phyloP scores from a whole-genome alignment of 2,888 invertebrate species.

The Cistogaster globosa region DNA sequence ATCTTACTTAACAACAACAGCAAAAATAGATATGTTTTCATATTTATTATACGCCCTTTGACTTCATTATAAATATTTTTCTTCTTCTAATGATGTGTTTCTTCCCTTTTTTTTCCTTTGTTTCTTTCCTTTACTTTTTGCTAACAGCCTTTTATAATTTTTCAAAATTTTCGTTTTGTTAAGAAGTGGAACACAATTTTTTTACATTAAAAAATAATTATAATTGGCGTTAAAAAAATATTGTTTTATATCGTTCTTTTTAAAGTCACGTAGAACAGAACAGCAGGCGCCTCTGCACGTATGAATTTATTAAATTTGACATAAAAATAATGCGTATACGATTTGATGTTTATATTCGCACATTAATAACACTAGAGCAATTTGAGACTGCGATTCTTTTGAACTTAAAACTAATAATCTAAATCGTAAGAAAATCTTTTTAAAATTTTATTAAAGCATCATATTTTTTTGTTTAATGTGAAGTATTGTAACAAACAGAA shows the following conservation, averaged over 20 bases:
- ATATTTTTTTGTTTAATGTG: too few species aligned
- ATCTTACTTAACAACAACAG: neutral
- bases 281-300: conserved; percentile 16
- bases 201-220: conserved; percentile 2
- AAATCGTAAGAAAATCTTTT: too few species aligned
- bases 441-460: too few species aligned
- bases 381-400: neutral
- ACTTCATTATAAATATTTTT: conserved; percentile 8
- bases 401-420: neutral
- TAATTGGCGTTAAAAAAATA: conserved; percentile 42
- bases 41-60: conserved; percentile 1
- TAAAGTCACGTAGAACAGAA: conserved; percentile 21
- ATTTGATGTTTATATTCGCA: neutral
- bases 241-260: conserved; percentile 3
- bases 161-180: neutral
- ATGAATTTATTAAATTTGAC: conserved; percentile 42
- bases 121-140: neutral
- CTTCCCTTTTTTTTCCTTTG: neutral
- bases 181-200: neutral
- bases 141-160: neutral
- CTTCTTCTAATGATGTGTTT: conserved; percentile 37
- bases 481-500: too few species aligned
- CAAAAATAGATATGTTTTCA: neutral
- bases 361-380: neutral
- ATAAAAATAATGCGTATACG: conserved; percentile 17